Percentiles rank a stretch among this genome's conserved stretches.
Evolutionary conservation across 2,888 invertebrate genomes (phyloP).

Genomic region (Lithophane socia): DNA sequence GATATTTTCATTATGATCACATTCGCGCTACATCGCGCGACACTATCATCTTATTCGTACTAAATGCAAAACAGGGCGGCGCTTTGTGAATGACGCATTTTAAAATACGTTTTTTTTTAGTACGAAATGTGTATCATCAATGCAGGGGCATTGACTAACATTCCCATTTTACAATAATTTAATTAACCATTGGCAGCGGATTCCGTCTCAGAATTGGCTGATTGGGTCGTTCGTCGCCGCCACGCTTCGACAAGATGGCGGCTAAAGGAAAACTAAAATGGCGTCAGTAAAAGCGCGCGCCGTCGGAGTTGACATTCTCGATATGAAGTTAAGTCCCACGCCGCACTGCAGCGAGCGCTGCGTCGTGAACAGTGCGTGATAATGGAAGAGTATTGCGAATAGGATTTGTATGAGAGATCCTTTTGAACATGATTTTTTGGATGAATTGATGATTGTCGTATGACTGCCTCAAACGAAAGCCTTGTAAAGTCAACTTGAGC

Average conservation of each 20-base stretch:
- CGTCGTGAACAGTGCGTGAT: conserved; percentile 62
- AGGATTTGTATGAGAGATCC: conserved; percentile 73
- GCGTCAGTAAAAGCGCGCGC: conserved; percentile 76
- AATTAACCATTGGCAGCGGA: conserved; percentile 81
- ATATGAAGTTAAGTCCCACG: conserved; percentile 78
- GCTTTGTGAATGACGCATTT: conserved; percentile 73
- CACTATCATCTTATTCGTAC: conserved; percentile 78
- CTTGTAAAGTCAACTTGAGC: conserved; percentile 4
- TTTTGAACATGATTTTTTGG: conserved; percentile 66
- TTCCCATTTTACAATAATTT: conserved; percentile 79
- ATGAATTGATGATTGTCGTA: conserved; percentile 35
- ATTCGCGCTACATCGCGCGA: conserved; percentile 79
- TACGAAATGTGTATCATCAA: conserved; percentile 83
- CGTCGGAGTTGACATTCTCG: conserved; percentile 59
- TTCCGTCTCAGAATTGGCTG: conserved; percentile 82
- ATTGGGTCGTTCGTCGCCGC: conserved; percentile 86
- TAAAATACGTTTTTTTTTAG: conserved; percentile 73
- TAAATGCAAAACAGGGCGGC: conserved; percentile 78
- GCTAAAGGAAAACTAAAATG: conserved; percentile 72
- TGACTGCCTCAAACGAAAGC: conserved; percentile 20
- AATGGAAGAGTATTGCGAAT: conserved; percentile 82
- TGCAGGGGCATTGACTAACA: conserved; percentile 84
- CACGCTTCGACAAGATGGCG: conserved; percentile 79
- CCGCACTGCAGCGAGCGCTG: conserved; percentile 59
- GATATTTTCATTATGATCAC: conserved; percentile 82